Evolutionary conservation across 2,797 vertebrate genomes (phyloP).

Genomic region (Naso thynnoides): DNA sequence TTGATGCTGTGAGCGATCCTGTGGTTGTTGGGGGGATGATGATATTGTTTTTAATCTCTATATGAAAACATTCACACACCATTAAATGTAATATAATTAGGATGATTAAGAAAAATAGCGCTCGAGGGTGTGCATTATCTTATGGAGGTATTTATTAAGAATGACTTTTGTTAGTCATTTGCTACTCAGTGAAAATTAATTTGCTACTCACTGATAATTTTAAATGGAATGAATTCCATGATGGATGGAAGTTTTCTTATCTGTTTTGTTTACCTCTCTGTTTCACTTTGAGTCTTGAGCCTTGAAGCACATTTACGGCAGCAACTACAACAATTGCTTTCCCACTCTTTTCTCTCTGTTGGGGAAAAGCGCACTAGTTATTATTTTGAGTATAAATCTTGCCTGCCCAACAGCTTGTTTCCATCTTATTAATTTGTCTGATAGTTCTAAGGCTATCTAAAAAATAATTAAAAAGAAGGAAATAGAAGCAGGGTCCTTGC

Average conservation of each 20-base stretch:
- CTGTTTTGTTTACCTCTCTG: neutral
- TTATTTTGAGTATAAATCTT: conserved; percentile 1
- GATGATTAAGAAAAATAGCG: conserved; percentile 44
- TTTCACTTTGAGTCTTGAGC: neutral
- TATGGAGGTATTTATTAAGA: conserved; percentile 14
- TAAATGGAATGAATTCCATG: neutral
- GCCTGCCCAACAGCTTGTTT: neutral
- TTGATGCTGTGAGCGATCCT: conserved; percentile 21
- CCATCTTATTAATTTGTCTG: neutral
- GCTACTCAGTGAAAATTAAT: conserved; percentile 20
- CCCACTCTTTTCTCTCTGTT: neutral
- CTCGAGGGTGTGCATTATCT: conserved; percentile 33
- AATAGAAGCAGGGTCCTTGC: neutral
- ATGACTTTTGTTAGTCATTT: conserved; percentile 31
- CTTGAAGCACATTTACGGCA: neutral
- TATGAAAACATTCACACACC: conserved; percentile 47
- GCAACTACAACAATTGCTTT: neutral
- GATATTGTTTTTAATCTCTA: conserved; percentile 46
- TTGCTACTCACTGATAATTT: conserved; percentile 22
- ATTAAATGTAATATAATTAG: conserved; percentile 46
- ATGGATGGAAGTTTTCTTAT: neutral
- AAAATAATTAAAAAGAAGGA: too few relatives aligned
- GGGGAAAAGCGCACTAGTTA: neutral
- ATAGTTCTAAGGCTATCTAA: neutral
- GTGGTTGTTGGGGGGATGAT: conserved; percentile 29